phyloP scores from a whole-genome alignment of 1,140 invertebrate species.

The Anastrepha obliqua region DNA sequence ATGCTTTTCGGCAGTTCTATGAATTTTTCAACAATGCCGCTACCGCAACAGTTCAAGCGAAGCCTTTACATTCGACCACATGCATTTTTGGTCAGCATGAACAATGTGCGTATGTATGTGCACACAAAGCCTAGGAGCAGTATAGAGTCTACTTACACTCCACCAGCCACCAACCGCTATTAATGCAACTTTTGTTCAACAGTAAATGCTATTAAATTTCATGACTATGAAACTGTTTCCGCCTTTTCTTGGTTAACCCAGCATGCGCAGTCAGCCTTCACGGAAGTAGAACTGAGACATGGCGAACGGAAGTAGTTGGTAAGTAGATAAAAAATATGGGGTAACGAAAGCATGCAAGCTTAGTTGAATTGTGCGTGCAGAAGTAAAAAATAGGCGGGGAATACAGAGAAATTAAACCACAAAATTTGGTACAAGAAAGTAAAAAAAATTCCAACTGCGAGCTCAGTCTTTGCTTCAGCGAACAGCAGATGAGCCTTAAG shows the following conservation, averaged over 20 bases:
- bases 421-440: neutral
- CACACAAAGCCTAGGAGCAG: too few relatives aligned
- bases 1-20: neutral
- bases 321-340: slow-evolving; percentile 11
- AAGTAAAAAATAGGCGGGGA: neutral
- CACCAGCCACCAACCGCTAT: neutral
- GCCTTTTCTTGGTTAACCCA: slow-evolving; percentile 9
- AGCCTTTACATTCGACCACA: slow-evolving; percentile 30
- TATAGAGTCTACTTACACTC: too few relatives aligned
- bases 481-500: too few relatives aligned
- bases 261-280: neutral
- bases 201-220: neutral
- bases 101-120: neutral
- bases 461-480: too few relatives aligned
- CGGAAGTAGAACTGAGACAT: slow-evolving; percentile 9
- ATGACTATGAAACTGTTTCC: slow-evolving; percentile 23
- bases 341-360: neutral
- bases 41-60: slow-evolving; percentile 18
- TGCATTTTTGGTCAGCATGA: neutral
- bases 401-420: neutral
- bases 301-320: slow-evolving; percentile 12
- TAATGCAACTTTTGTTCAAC: neutral
- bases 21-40: slow-evolving; percentile 1
- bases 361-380: neutral
- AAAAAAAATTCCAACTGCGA: neutral